Evolutionary conservation across 2,888 invertebrate species (phyloP).

Genomic region (Tachina grossa): DNA sequence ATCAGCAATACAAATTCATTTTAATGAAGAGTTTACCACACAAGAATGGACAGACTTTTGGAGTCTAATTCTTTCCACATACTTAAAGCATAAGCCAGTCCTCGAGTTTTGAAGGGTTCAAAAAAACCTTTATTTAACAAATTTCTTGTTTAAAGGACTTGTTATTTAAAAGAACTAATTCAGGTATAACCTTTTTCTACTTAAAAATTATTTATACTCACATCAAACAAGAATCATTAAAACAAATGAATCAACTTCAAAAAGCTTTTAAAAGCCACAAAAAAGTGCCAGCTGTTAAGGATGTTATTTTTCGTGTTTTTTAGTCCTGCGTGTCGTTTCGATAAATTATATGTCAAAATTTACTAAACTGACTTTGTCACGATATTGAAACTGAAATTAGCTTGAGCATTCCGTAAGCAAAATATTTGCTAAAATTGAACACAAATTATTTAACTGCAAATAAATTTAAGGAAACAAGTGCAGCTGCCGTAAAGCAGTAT

Average conservation of each 20-base stretch:
- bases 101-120: no score
- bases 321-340: constrained; percentile 56
- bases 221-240: not conserved
- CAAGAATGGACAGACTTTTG: no score
- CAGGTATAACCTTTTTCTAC: constrained; percentile 18
- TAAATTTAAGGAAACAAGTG: constrained; percentile 30
- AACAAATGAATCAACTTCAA: not conserved
- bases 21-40: no score
- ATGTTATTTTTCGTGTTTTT: not conserved
- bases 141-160: not conserved
- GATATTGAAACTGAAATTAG: constrained; percentile 68
- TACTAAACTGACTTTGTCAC: constrained; percentile 72
- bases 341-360: constrained; percentile 73
- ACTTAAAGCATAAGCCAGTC: no score
- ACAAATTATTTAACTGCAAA: constrained; percentile 43
- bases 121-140: no score
- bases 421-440: constrained; percentile 42
- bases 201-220: constrained; percentile 10
- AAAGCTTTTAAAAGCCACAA: not conserved
- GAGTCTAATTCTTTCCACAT: no score
- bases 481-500: constrained; percentile 51
- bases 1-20: no score
- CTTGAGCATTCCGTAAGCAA: constrained; percentile 34
- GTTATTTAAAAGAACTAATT: not conserved
- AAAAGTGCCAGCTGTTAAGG: constrained; percentile 56